Percentiles rank a stretch among this genome's conserved stretches.
These are phyloP conservation scores for Mylabris sibirica DNA, from an alignment of 2,888 invertebrate species.

Conservation along the genomic window DNA sequence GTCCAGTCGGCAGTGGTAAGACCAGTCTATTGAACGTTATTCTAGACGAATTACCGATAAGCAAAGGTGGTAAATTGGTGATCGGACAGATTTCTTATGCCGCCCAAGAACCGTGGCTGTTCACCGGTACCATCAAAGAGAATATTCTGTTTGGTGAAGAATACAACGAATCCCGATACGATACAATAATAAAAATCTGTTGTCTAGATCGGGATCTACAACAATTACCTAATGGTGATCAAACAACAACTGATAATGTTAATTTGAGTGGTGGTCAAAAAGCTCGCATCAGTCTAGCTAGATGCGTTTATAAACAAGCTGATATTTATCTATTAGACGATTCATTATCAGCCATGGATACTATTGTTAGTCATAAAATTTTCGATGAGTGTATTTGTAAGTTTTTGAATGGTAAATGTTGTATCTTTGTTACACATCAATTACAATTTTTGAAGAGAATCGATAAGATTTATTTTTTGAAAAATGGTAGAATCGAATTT, in stretches of 20 bases:
- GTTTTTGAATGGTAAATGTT: conserved; percentile 67
- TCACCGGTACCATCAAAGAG: conserved; percentile 74
- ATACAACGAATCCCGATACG: conserved; percentile 64
- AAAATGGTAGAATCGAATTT: conserved; percentile 65
- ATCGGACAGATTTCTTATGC: conserved; percentile 74
- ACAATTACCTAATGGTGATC: conserved; percentile 74
- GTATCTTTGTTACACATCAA: conserved; percentile 85
- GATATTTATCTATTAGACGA: conserved; percentile 82
- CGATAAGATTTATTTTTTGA: conserved; percentile 70
- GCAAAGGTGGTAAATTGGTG: conserved; percentile 68
- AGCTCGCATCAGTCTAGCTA: conserved; percentile 78
- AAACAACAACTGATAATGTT: conserved; percentile 78
- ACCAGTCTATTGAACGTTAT: conserved; percentile 73
- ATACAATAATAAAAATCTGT: conserved; percentile 67
- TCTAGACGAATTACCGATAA: conserved; percentile 73
- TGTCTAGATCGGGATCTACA: conserved; percentile 74
- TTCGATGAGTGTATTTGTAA: conserved; percentile 75
- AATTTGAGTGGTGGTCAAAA: conserved; percentile 83
- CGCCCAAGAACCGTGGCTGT: conserved; percentile 83
- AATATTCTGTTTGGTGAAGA: conserved; percentile 81
- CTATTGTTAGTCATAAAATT: conserved; percentile 77
- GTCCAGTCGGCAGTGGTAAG: conserved; percentile 76
- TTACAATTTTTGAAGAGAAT: conserved; percentile 77
- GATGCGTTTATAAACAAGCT: conserved; percentile 80
- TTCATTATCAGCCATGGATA: conserved; percentile 81